Base-by-base conservation (phyloP, 2,888 invertebrate genomes). In the Antheraea yamamai region DNA sequence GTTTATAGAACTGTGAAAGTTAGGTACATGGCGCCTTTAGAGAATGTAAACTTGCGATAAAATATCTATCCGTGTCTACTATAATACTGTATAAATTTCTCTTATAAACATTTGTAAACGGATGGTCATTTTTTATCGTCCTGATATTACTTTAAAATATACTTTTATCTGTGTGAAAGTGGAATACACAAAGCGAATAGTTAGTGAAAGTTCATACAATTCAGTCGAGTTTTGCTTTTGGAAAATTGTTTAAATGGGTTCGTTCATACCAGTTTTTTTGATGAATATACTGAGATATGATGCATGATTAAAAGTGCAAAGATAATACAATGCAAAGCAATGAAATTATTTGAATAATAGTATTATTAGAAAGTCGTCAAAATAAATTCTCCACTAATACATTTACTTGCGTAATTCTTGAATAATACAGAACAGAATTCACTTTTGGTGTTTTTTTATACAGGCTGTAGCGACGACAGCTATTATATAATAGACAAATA, bases 1-100 rank as follows among this genome's bases (percentile, higher is more conserved):
- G 26, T 71, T 39, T 68, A 70, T 55, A 70, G n/a, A 75, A 20
- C 71, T 72, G 74, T 75, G 74, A 75, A 75, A 75, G 74, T 75
- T 75, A 39, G 7, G 10, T 39, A 7, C 70, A 18, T 70, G 39
- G 23, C n/a, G 39, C 12, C 39, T 70, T 14, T n/a, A 70, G 39
- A n/a, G 39, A 66, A 16, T 66, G 26, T 66, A 66, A 66, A 18
- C 64, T 30, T 30, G 64, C 20, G 4, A 26, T 66, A 14, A 61
- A 61, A 61, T 23, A 23, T 12, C 23, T 23, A 61, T n/a, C 61
- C 10, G 61, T 61, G 12, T 61, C 23, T 61, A 23, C 12, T 23
- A 70, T 7, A 70, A 70, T 70, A 39, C 70, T 12, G 39, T 39
- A 39, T 39, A 70, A 70, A 39, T 70, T 35, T 70, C 70, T 70